These are phyloP conservation scores for Caenorhabditis panamensis DNA, from an alignment of 2,888 invertebrate species.

Conservation along the genomic window DNA sequence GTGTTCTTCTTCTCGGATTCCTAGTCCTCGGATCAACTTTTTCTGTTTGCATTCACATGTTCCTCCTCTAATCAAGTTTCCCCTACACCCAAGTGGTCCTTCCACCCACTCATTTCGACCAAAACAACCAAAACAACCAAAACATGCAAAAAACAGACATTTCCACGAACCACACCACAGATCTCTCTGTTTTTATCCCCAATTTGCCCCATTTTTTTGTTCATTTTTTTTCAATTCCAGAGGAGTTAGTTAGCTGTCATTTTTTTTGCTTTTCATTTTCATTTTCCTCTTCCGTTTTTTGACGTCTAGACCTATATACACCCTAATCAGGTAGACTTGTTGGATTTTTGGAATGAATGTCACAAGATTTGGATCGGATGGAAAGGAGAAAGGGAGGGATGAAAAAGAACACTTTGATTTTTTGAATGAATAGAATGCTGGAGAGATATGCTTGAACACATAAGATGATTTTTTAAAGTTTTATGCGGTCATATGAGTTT, in stretches of 20 bases:
- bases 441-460: no score
- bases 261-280: not conserved
- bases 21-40: not conserved
- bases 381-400: not conserved
- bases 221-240: not conserved
- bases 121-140: not conserved
- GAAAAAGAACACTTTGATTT: not conserved
- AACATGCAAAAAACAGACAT: conserved; percentile 5
- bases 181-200: conserved; percentile 4
- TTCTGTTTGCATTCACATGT: conserved; percentile 6
- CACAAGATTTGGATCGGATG: not conserved
- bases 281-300: not conserved
- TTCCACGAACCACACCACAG: not conserved
- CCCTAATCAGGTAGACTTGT: not conserved
- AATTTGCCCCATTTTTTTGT: not conserved
- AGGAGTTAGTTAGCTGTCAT: not conserved
- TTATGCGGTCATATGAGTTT: no score
- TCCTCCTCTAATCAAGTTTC: no score
- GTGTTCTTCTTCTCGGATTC: not conserved
- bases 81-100: no score
- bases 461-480: no score
- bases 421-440: not conserved
- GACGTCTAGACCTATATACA: not conserved
- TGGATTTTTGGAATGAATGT: not conserved
- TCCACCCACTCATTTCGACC: conserved; percentile 31